Conservation (phyloP, 2,113 vertebrate species). For the Pagrus major region DNA sequence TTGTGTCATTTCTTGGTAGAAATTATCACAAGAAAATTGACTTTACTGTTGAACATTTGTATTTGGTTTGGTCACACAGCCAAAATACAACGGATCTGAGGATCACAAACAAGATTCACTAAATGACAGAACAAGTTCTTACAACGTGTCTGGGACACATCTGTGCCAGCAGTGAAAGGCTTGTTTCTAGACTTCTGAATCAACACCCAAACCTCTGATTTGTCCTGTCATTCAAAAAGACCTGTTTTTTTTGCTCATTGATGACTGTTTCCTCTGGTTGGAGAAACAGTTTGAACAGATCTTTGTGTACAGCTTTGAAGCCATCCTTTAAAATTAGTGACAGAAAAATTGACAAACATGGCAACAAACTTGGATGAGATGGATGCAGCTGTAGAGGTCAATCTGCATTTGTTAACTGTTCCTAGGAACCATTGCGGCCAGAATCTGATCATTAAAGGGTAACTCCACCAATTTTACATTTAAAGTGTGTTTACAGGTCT, state of each 20-base stretch:
- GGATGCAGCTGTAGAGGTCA: not conserved
- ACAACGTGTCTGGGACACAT: not conserved
- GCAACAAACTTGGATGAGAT: not conserved
- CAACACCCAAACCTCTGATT: too few relatives aligned
- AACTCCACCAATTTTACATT: too few relatives aligned
- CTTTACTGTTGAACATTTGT: conserved; percentile 11
- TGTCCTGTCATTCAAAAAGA: not conserved
- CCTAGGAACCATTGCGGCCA: too few relatives aligned
- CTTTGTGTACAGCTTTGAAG: not conserved
- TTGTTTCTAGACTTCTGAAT: not conserved
- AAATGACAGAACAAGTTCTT: not conserved
- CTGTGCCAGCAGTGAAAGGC: too few relatives aligned
- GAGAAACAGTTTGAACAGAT: not conserved
- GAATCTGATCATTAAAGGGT: too few relatives aligned
- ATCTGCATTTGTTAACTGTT: too few relatives aligned
- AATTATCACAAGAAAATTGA: not conserved
- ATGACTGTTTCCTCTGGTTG: not conserved
- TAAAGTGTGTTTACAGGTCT: too few relatives aligned
- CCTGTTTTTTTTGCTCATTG: not conserved
- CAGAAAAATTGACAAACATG: not conserved
- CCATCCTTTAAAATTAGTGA: not conserved
- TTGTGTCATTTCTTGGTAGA: not conserved
- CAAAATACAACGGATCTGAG: not conserved
- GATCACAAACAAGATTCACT: not conserved
- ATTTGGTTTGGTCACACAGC: not conserved